These are phyloP conservation scores for Synergus umbraculus DNA, from an alignment of 2,888 invertebrate species.

Conservation along the genomic window DNA sequence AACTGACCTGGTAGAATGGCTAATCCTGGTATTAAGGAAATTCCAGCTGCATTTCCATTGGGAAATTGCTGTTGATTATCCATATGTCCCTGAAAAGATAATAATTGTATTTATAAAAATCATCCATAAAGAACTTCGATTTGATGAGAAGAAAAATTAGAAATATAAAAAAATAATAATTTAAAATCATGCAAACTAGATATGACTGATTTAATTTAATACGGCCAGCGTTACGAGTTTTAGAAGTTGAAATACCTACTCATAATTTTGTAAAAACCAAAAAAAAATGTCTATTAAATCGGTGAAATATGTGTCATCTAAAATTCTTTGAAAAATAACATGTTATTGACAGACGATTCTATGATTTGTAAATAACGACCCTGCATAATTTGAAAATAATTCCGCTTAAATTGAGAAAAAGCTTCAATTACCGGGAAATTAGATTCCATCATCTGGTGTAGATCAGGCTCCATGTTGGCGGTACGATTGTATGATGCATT, in stretches of 20 bases:
- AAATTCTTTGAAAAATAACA: no score
- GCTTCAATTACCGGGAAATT: constrained; percentile 74
- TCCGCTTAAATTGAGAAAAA: not conserved
- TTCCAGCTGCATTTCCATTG: constrained; percentile 71
- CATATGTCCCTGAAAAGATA: constrained; percentile 67
- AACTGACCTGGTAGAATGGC: constrained; percentile 71
- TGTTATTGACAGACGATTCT: no score
- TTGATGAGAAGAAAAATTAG: not conserved
- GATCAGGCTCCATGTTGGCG: constrained; percentile 75
- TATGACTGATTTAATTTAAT: no score
- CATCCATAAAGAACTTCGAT: constrained; percentile 6
- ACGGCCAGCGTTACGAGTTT: no score
- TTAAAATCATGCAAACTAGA: no score
- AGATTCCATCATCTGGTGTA: constrained; percentile 78
- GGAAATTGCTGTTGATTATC: constrained; percentile 75
- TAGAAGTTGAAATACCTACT: no score
- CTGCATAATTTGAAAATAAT: no score
- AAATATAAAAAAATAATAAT: not conserved
- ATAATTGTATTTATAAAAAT: constrained; percentile 1
- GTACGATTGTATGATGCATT: constrained; percentile 71
- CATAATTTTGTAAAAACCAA: no score
- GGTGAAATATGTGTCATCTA: no score
- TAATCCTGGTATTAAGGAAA: constrained; percentile 72
- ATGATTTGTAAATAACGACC: no score
- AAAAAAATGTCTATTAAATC: no score